These are phyloP conservation scores for Ditylenchus dipsaci DNA, from an alignment of 1,140 invertebrate species.

Conservation along the genomic window DNA sequence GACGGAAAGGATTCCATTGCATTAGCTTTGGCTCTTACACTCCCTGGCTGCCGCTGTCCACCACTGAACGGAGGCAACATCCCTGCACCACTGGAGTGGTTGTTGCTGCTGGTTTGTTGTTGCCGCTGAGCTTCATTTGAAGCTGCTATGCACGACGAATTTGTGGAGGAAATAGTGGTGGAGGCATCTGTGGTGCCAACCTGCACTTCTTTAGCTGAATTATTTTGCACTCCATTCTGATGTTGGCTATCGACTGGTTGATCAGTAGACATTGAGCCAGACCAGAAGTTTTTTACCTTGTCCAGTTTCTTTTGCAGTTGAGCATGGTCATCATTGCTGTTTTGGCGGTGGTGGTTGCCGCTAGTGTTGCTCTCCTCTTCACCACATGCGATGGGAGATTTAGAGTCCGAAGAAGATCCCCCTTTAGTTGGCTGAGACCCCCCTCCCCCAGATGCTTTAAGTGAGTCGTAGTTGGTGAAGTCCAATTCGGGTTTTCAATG, in stretches of 20 bases:
- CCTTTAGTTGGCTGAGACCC: not conserved
- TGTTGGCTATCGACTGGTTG: not conserved
- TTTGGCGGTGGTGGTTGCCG: not conserved
- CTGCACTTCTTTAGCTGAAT: too few relatives aligned
- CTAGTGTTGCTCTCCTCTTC: too few relatives aligned
- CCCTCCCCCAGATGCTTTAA: not conserved
- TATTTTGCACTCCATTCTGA: too few relatives aligned
- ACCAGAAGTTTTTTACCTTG: slow-evolving; percentile 1
- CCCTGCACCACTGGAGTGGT: not conserved
- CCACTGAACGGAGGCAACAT: not conserved
- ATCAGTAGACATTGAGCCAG: not conserved
- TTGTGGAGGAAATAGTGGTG: not conserved
- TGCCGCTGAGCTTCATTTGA: not conserved
- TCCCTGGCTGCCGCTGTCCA: not conserved
- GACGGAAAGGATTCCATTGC: not conserved
- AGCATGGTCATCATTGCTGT: slow-evolving; percentile 6
- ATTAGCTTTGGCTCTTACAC: too few relatives aligned
- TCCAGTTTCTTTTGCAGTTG: slow-evolving; percentile 9
- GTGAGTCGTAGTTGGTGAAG: not conserved
- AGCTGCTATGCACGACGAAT: not conserved
- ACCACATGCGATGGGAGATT: not conserved
- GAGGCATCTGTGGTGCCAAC: not conserved
- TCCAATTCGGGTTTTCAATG: not conserved
- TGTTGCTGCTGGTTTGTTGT: not conserved
- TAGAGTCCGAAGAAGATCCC: not conserved